Percentiles rank a stretch among this genome's conserved stretches.
phyloP scores from a whole-genome alignment of 1,140 invertebrate species.

The Anagrus nilaparvatae region DNA sequence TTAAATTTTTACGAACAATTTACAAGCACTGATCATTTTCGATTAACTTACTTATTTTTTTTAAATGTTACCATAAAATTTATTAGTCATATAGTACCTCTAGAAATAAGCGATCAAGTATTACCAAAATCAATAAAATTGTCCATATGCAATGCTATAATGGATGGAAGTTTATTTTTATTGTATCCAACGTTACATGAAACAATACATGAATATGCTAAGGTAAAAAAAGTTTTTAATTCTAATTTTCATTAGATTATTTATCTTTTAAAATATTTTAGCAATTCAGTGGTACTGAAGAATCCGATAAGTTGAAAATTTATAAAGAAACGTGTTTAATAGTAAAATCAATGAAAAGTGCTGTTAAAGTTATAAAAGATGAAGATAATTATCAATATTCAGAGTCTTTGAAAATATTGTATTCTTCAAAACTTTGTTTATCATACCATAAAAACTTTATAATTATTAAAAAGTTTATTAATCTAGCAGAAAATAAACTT shows the following conservation, averaged over 20 bases:
- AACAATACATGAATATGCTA: slow-evolving; percentile 27
- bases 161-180: slow-evolving; percentile 34
- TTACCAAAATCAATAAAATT: slow-evolving; percentile 28
- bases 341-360: slow-evolving; percentile 29
- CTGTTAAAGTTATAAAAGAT: slow-evolving; percentile 28
- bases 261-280: slow-evolving; percentile 12
- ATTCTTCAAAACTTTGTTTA: slow-evolving; percentile 27
- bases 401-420: slow-evolving; percentile 24
- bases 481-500: slow-evolving; percentile 19
- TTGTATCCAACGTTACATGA: slow-evolving; percentile 26
- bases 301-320: slow-evolving; percentile 20
- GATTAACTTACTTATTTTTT: slow-evolving; percentile 30
- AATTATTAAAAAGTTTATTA: slow-evolving; percentile 23
- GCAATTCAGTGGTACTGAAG: slow-evolving; percentile 25
- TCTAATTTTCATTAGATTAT: slow-evolving; percentile 3
- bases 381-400: slow-evolving; percentile 8
- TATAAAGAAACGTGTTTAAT: slow-evolving; percentile 28
- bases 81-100: slow-evolving; percentile 28
- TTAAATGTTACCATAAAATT: slow-evolving; percentile 25
- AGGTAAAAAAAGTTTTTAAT: slow-evolving; percentile 20
- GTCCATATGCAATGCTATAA: slow-evolving; percentile 22
- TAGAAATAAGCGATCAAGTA: slow-evolving; percentile 29
- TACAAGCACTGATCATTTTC: slow-evolving; percentile 23
- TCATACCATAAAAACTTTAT: slow-evolving; percentile 31
- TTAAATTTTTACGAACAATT: slow-evolving; percentile 27